Evolutionary conservation across 2,888 invertebrate species (phyloP).

Genomic region (Oscheius sp.): DNA sequence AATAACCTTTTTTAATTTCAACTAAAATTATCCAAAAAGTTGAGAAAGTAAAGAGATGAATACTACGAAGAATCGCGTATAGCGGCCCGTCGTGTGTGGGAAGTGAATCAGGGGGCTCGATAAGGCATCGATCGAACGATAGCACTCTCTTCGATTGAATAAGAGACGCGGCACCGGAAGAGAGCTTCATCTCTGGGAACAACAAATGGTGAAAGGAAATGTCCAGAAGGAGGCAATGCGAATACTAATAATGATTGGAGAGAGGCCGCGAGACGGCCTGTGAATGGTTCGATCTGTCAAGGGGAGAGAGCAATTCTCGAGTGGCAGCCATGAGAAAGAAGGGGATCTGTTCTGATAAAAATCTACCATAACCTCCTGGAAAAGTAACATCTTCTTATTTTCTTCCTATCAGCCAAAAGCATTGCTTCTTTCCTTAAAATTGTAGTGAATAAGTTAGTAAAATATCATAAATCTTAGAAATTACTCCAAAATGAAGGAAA

Average conservation of each 20-base stretch:
- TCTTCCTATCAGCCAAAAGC: too few relatives aligned
- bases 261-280: background rate
- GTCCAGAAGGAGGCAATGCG: background rate
- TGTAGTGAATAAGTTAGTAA: too few relatives aligned
- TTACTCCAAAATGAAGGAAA: too few relatives aligned
- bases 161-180: too few relatives aligned
- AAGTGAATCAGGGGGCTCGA: conserved; percentile 29
- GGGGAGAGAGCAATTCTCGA: too few relatives aligned
- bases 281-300: too few relatives aligned
- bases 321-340: too few relatives aligned
- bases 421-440: too few relatives aligned
- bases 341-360: too few relatives aligned
- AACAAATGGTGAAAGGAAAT: background rate
- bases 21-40: background rate
- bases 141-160: background rate
- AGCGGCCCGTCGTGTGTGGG: conserved; percentile 25
- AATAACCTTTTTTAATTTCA: background rate
- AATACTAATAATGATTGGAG: background rate
- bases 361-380: too few relatives aligned
- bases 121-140: conserved; percentile 29
- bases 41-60: background rate
- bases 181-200: background rate
- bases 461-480: too few relatives aligned
- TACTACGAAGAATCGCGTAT: conserved; percentile 2
- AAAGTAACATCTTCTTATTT: too few relatives aligned